These are phyloP conservation scores for Drosophila guanche DNA, from an alignment of 1,140 invertebrate species.

Conservation along the genomic window DNA sequence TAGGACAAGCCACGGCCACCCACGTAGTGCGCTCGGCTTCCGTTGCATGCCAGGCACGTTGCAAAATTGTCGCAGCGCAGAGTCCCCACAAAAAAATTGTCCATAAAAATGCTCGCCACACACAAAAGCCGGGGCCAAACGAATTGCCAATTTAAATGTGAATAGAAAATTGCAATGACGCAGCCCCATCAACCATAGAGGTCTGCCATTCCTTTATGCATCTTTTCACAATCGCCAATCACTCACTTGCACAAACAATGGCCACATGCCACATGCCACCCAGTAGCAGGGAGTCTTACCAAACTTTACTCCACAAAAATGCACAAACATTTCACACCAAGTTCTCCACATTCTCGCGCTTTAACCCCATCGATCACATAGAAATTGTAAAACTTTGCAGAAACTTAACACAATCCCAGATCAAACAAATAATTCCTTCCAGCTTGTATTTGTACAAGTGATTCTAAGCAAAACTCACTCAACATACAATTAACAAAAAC, in stretches of 20 bases:
- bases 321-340: too few relatives aligned
- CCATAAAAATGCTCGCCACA: conserved; percentile 30
- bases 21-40: conserved; percentile 68
- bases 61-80: conserved; percentile 77
- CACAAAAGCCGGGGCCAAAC: conserved; percentile 75
- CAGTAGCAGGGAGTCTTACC: not conserved
- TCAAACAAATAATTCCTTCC: not conserved
- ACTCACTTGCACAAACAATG: conserved; percentile 61
- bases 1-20: conserved; percentile 48
- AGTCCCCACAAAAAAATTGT: conserved; percentile 29
- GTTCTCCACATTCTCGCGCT: not conserved
- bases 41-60: conserved; percentile 80
- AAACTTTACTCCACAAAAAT: too few relatives aligned
- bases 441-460: not conserved
- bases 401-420: too few relatives aligned
- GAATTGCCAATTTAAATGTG: conserved; percentile 81
- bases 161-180: conserved; percentile 75
- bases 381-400: not conserved
- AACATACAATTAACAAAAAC: conserved; percentile 12
- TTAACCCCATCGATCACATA: not conserved
- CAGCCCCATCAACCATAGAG: conserved; percentile 12
- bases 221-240: conserved; percentile 75
- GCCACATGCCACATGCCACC: conserved; percentile 35
- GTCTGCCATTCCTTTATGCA: conserved; percentile 37
- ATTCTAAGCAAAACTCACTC: conserved; percentile 10